Conservation (phyloP, 2,888 invertebrate species). For the Watsonalla binaria region DNA sequence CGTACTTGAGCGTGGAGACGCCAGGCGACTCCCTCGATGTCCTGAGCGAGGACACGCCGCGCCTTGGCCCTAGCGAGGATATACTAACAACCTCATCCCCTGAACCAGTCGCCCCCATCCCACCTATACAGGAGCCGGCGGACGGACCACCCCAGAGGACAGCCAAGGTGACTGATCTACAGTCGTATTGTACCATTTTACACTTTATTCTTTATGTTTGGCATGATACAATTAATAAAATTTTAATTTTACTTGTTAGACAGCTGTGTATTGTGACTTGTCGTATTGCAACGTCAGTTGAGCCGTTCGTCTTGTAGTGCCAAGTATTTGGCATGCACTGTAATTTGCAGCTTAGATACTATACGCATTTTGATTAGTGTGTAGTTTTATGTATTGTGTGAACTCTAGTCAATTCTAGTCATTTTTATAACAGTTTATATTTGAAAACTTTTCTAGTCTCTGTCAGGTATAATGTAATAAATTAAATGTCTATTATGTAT, state of each 20-base stretch:
- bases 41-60: slow-evolving; percentile 30
- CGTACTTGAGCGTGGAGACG: slow-evolving; percentile 83
- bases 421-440: slow-evolving; percentile 32
- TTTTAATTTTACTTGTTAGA: slow-evolving; percentile 67
- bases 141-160: slow-evolving; percentile 48
- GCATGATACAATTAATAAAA: slow-evolving; percentile 75
- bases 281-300: slow-evolving; percentile 51
- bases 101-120: slow-evolving; percentile 62
- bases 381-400: slow-evolving; percentile 42
- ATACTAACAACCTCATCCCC: slow-evolving; percentile 70
- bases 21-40: slow-evolving; percentile 42
- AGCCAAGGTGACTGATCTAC: slow-evolving; percentile 73
- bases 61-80: slow-evolving; percentile 61
- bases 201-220: slow-evolving; percentile 72
- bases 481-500: slow-evolving; percentile 48
- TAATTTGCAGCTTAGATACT: slow-evolving; percentile 13
- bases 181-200: slow-evolving; percentile 76
- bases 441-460: slow-evolving; percentile 43
- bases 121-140: slow-evolving; percentile 65
- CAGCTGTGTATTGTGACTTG: slow-evolving; percentile 62
- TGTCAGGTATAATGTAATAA: slow-evolving; percentile 53
- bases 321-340: slow-evolving; percentile 56
- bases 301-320: slow-evolving; percentile 75
- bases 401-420: slow-evolving; percentile 72
- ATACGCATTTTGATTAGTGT: background rate